Conservation (phyloP, 2,888 invertebrate genomes). For the Taphrorychus bicolor region DNA sequence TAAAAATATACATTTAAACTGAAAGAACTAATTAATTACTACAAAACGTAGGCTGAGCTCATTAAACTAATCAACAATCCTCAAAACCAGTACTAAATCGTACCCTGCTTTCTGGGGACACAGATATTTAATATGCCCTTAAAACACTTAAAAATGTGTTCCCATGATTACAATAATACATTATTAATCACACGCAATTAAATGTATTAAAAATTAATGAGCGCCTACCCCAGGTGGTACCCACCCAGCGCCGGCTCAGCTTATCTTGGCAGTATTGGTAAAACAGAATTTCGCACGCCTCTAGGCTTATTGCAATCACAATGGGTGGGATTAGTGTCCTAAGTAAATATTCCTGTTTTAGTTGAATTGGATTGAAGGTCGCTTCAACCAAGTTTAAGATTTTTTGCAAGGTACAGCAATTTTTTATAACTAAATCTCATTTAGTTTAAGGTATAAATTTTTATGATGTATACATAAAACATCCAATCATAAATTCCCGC, state of each 20-base stretch:
- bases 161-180: conserved; percentile 8
- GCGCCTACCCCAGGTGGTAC: background rate
- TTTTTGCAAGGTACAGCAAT: too few species aligned
- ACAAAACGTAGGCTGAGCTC: too few species aligned
- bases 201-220: background rate
- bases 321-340: background rate
- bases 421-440: too few species aligned
- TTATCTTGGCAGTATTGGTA: conserved; percentile 12
- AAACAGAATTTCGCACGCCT: conserved; percentile 21
- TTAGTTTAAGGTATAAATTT: too few species aligned
- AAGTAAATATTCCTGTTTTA: conserved; percentile 11
- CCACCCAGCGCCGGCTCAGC: background rate
- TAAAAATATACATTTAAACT: too few species aligned
- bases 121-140: background rate
- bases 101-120: background rate
- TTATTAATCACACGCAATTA: conserved; percentile 12
- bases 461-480: too few species aligned
- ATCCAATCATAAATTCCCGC: too few species aligned
- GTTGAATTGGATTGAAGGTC: too few species aligned
- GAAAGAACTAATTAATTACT: too few species aligned
- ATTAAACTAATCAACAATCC: background rate
- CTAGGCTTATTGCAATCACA: conserved; percentile 10
- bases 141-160: background rate
- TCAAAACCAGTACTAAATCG: background rate
- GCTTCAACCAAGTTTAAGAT: too few species aligned